These are phyloP conservation scores for Pantherophis vulpinus DNA, from an alignment of 2,797 vertebrate species.

Conservation along the genomic window DNA sequence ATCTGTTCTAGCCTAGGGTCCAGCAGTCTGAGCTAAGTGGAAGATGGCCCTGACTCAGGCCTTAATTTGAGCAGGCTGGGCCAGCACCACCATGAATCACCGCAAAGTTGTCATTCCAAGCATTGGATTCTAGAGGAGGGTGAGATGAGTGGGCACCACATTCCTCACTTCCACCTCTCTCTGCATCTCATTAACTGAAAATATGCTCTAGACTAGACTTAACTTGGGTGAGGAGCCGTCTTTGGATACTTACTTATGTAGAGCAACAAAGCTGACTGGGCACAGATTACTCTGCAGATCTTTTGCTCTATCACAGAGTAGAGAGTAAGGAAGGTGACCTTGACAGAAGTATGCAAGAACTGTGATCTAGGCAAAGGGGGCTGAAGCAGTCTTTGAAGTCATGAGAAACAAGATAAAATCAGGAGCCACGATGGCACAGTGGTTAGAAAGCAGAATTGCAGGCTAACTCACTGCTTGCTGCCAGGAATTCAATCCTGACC, in stretches of 20 bases:
- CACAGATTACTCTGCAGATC: not conserved
- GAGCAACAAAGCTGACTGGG: not conserved
- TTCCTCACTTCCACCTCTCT: not conserved
- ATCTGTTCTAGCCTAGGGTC: constrained; percentile 10
- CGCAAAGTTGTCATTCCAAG: not conserved
- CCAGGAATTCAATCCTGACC: no score
- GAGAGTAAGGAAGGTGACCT: not conserved
- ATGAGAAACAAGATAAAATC: not conserved
- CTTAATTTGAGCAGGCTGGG: not conserved
- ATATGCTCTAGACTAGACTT: not conserved
- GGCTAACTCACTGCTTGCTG: no score
- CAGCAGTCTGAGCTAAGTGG: constrained; percentile 17
- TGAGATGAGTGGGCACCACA: not conserved
- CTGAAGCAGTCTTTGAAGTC: not conserved
- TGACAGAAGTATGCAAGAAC: not conserved
- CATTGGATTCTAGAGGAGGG: not conserved
- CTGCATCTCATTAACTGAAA: not conserved
- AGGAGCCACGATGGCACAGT: no score
- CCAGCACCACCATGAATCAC: not conserved
- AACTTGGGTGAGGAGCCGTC: no score
- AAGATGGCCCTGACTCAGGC: constrained; percentile 15
- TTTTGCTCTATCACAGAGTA: not conserved
- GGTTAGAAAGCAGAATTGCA: no score
- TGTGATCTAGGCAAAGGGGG: not conserved
- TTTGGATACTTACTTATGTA: not conserved